Conservation (phyloP, 2,888 invertebrate genomes). For the Drosophila rubida region DNA sequence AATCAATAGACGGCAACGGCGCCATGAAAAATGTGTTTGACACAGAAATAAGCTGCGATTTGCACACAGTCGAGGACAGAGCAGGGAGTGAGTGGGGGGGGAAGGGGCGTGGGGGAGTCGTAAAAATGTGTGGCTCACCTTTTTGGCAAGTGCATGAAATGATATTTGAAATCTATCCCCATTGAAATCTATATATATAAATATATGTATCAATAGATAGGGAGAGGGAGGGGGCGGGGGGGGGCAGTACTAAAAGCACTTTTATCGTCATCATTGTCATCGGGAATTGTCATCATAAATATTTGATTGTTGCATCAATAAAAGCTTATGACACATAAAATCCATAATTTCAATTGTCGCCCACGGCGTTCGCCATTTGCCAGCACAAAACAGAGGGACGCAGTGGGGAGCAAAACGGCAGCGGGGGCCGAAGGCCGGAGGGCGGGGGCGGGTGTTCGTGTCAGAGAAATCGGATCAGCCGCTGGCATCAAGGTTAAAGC, state of each 20-base stretch:
- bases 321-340: constrained; percentile 80
- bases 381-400: not conserved
- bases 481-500: constrained; percentile 53
- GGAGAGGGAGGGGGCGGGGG: too few relatives aligned
- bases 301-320: constrained; percentile 81
- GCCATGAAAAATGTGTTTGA: constrained; percentile 6
- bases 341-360: constrained; percentile 80
- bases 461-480: constrained; percentile 54
- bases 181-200: constrained; percentile 8
- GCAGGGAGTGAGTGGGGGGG: too few relatives aligned
- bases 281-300: constrained; percentile 80
- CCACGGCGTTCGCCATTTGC: constrained; percentile 39
- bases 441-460: not conserved
- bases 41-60: constrained; percentile 16
- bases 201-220: not conserved
- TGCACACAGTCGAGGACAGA: constrained; percentile 5
- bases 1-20: not conserved
- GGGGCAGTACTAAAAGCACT: constrained; percentile 57
- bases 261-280: constrained; percentile 78
- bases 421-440: not conserved
- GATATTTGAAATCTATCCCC: constrained; percentile 23
- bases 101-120: too few relatives aligned
- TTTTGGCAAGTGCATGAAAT: constrained; percentile 34
- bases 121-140: constrained; percentile 25
- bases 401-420: not conserved